Evolutionary conservation across 1,140 invertebrate species (phyloP).

Genomic region (Chironomus tepperi): DNA sequence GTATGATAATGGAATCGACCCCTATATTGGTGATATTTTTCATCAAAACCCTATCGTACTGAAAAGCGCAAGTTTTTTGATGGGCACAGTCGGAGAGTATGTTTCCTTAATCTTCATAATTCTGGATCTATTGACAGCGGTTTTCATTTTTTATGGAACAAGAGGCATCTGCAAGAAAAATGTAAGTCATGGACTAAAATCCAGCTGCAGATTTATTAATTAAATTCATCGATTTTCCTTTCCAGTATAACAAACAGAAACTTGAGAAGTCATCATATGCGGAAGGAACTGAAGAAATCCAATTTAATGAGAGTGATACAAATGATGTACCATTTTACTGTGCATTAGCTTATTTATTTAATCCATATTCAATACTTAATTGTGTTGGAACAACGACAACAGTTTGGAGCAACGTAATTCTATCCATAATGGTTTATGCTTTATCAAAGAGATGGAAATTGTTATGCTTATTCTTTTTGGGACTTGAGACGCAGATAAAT

Average conservation of each 20-base stretch:
- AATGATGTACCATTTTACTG: constrained; percentile 55
- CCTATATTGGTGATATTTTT: constrained; percentile 85
- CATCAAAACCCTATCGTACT: constrained; percentile 81
- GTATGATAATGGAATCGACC: constrained; percentile 67
- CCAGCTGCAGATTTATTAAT: constrained; percentile 9
- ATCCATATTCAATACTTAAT: constrained; percentile 82
- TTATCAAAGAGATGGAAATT: constrained; percentile 56
- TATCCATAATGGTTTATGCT: constrained; percentile 58
- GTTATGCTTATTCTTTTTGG: constrained; percentile 55
- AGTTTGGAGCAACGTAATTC: constrained; percentile 77
- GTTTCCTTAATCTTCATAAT: constrained; percentile 60
- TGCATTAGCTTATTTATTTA: constrained; percentile 77
- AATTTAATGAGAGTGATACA: constrained; percentile 48
- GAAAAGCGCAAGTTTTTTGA: constrained; percentile 56
- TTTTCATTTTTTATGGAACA: constrained; percentile 58
- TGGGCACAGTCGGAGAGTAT: constrained; percentile 49
- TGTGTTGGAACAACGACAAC: constrained; percentile 89
- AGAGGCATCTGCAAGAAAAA: constrained; percentile 53
- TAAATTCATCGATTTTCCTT: constrained; percentile 25
- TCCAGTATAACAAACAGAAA: constrained; percentile 32
- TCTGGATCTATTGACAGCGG: constrained; percentile 64
- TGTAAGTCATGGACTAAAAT: constrained; percentile 40
- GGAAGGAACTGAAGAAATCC: constrained; percentile 48
- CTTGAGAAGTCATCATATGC: constrained; percentile 39
- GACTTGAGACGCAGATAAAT: constrained; percentile 69